Base-by-base conservation (phyloP, 2,888 invertebrate genomes). In the Silvanus unidentatus region DNA sequence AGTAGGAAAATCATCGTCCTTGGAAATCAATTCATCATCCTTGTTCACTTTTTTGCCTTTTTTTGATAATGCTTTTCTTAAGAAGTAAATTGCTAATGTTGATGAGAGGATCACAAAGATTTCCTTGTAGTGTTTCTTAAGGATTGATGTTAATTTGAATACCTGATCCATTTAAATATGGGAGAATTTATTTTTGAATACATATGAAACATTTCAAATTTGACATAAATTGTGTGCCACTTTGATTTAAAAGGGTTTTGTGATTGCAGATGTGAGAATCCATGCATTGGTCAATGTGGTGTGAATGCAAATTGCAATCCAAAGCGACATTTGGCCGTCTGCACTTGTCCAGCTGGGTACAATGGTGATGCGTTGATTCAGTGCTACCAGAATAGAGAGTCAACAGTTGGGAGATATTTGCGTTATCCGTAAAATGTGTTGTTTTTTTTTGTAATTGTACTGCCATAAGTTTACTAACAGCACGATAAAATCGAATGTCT, bases 211-310 rank as follows among this genome's bases (percentile, higher is more conserved):
- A n/a, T n/a, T n/a, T n/a, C n/a, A 22, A 22, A 34, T 37, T 36
- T 29, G 36, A 16, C 12, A 16, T 35, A n/a, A 8, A 11, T 8
- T 27, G 5, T 32, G 8, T 35, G 35, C 15, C 35, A 41, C 42
- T 44, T 28, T 34, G 35, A 63, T 64, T 40, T n/a, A n/a, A n/a
- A n/a, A n/a, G n/a, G n/a, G n/a, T n/a, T n/a, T n/a, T n/a, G n/a
- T n/a, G n/a, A n/a, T n/a, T n/a, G n/a, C 44, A 71, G 71, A 16
- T 78, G 78, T 47, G 69, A 69, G 47, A 75, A 87, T 70, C 88
- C 88, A 0, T 89, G 88, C 62, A 77, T 81, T 30, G 84, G 85
- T 45, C 86, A 88, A 66, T 90, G 90, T 60, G 89, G 88, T 5
- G 72, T 80, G 0, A 85, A 82, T 12, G 89, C 88, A 30, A 78